Conservation (phyloP, 37 sponge, comb jelly and placozoan species). For the Dysidea cf. avara region DNA sequence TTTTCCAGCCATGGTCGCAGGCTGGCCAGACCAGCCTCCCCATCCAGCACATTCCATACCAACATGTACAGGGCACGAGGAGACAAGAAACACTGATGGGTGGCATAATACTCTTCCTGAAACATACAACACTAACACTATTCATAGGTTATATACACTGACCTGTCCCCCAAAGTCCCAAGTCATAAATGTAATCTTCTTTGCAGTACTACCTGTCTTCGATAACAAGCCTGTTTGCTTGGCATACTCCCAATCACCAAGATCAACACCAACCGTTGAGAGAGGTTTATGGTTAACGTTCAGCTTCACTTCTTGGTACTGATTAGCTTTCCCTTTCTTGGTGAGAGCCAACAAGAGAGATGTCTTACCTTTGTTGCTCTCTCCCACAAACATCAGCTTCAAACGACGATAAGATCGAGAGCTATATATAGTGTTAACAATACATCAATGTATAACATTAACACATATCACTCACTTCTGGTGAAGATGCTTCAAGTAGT, state of each 20-base stretch:
- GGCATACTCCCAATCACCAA: conserved; percentile 75
- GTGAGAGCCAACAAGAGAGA: conserved; percentile 66
- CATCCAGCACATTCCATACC: conserved; percentile 70
- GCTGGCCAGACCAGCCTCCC: conserved; percentile 54
- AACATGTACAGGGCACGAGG: conserved; percentile 71
- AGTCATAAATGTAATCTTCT: conserved; percentile 73
- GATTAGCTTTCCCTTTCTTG: conserved; percentile 43
- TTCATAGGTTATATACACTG: too few species aligned
- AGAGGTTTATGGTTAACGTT: conserved; percentile 37
- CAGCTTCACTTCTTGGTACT: conserved; percentile 45
- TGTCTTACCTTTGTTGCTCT: conserved; percentile 76
- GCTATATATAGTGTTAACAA: conserved; percentile 16
- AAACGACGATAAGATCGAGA: conserved; percentile 70
- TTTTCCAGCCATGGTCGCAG: conserved; percentile 83
- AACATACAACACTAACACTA: too few species aligned
- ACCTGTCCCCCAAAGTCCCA: conserved; percentile 97
- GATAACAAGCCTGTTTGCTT: not conserved
- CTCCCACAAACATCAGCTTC: conserved; percentile 81
- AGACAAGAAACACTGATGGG: conserved; percentile 89
- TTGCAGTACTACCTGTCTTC: too few species aligned
- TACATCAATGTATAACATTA: not conserved
- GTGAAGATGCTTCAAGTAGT: conserved; percentile 49
- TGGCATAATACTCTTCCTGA: conserved; percentile 88
- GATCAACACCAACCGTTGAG: conserved; percentile 75
- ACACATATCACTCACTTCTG: conserved; percentile 78